These are phyloP conservation scores for Sebastes ruberrimus DNA, from an alignment of 2,797 vertebrate genomes.

Conservation along the genomic window DNA sequence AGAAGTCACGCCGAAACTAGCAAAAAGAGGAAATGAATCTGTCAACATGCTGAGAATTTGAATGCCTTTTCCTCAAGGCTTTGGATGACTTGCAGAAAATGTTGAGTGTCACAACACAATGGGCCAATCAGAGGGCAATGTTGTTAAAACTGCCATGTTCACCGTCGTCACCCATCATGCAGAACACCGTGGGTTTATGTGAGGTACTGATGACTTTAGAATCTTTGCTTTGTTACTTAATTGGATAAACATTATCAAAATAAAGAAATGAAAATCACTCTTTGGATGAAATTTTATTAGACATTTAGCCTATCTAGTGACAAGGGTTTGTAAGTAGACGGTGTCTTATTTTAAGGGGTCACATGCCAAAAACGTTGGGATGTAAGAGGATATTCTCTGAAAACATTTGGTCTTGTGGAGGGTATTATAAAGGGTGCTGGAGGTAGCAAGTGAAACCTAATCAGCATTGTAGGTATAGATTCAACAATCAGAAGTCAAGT, in stretches of 20 bases:
- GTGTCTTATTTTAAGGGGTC: background rate
- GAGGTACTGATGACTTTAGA: no score
- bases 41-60: no score
- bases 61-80: no score
- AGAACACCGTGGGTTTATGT: no score
- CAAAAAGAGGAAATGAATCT: no score
- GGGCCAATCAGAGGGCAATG: no score
- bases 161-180: no score
- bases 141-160: no score
- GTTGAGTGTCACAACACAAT: no score
- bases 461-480: no score
- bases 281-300: slow-evolving; percentile 25
- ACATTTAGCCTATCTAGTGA: background rate
- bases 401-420: slow-evolving; percentile 22
- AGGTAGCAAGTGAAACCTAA: slow-evolving; percentile 48
- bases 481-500: slow-evolving; percentile 80
- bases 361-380: background rate
- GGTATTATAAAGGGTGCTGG: background rate
- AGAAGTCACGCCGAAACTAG: no score
- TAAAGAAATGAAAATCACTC: slow-evolving; percentile 1
- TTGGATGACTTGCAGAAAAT: no score
- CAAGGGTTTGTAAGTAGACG: background rate
- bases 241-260: background rate
- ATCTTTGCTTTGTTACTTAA: background rate
- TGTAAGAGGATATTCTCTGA: background rate